A percentile compares a stretch with the other conserved stretches of the same genome.
Evolutionary conservation across 2,113 vertebrate genomes (phyloP).

Genomic region (Bufo gargarizans): DNA sequence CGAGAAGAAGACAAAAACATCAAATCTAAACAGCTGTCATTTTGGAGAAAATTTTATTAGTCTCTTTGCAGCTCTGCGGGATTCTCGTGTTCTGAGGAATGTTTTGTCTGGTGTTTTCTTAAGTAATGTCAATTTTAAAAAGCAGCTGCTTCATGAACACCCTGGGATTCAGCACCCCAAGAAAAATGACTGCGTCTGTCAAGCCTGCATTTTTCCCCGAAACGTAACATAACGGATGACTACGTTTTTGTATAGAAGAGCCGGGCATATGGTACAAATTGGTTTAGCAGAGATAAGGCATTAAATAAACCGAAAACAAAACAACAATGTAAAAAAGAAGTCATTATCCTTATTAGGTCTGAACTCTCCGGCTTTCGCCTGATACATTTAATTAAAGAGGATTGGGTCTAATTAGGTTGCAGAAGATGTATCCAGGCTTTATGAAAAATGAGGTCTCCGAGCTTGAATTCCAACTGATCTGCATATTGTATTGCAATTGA

Average conservation of each 20-base stretch:
- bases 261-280: constrained; percentile 81
- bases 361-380: constrained; percentile 78
- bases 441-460: constrained; percentile 66
- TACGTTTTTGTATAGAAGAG: constrained; percentile 73
- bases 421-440: constrained; percentile 74
- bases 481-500: constrained; percentile 62
- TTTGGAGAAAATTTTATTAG: constrained; percentile 19
- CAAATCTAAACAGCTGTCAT: constrained; percentile 34
- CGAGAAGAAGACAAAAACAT: constrained; percentile 23
- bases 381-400: constrained; percentile 82
- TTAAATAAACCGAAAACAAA: constrained; percentile 77
- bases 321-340: constrained; percentile 65
- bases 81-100: constrained; percentile 8
- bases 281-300: constrained; percentile 77
- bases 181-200: constrained; percentile 78
- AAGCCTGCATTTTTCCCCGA: constrained; percentile 72
- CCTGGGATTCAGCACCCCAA: constrained; percentile 72
- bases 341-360: constrained; percentile 80
- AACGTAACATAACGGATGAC: constrained; percentile 72
- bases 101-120: constrained; percentile 28
- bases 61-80: neutral
- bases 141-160: constrained; percentile 71
- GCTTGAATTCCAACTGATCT: constrained; percentile 66
- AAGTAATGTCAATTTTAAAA: constrained; percentile 60
- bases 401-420: constrained; percentile 81